phyloP scores from a whole-genome alignment of 2,888 invertebrate genomes.

The Chouioia cunea region DNA sequence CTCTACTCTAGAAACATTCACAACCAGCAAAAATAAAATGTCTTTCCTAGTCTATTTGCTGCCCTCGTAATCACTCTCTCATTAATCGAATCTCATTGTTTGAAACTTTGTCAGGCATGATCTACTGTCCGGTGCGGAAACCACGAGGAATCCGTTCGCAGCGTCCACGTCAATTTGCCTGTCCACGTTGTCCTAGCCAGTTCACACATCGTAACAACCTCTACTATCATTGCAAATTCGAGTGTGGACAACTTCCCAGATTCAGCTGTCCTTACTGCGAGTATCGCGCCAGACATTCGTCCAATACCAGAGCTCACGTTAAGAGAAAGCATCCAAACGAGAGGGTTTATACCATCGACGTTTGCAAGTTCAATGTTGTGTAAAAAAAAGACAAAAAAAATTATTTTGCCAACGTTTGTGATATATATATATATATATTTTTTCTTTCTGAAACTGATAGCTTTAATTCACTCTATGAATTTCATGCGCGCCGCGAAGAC shows the following conservation, averaged over 20 bases:
- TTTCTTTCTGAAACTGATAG: neutral
- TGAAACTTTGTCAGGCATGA: no score
- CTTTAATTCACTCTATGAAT: neutral
- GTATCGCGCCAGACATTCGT: constrained; percentile 57
- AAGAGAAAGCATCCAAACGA: constrained; percentile 54
- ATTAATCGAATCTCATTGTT: no score
- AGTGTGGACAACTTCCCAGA: constrained; percentile 65
- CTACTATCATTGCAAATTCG: constrained; percentile 63
- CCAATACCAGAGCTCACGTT: constrained; percentile 61
- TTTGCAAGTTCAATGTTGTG: constrained; percentile 49
- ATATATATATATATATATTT: neutral
- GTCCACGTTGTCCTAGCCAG: constrained; percentile 59
- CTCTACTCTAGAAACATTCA: no score
- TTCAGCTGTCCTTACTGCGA: constrained; percentile 66
- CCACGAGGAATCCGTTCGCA: constrained; percentile 12
- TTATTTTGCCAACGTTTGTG: no score
- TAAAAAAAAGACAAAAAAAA: no score
- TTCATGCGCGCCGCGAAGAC: no score
- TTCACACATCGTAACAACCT: constrained; percentile 61
- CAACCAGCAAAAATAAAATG: no score
- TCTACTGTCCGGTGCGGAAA: neutral
- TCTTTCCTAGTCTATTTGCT: no score
- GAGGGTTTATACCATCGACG: constrained; percentile 55
- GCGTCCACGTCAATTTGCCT: constrained; percentile 52
- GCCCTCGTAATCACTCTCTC: no score